Evolutionary conservation across 2,113 vertebrate species (phyloP).

Genomic region (Xenopus borealis): DNA sequence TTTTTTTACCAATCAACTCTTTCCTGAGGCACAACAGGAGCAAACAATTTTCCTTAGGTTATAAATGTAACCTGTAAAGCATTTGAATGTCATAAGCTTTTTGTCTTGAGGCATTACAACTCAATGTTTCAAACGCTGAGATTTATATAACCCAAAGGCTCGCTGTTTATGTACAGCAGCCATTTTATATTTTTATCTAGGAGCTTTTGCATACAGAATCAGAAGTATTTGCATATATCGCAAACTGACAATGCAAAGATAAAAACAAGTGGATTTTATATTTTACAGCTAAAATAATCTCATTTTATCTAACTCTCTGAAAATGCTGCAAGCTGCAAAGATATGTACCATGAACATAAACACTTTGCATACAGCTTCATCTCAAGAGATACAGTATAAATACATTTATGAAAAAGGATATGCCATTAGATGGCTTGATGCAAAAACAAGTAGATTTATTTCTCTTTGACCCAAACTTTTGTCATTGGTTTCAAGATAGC

Average conservation of each 20-base stretch:
- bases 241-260: conserved; percentile 27
- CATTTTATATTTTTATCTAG: conserved; percentile 34
- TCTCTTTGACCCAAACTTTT: too few relatives aligned
- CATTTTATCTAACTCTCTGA: conserved; percentile 18
- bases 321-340: conserved; percentile 13
- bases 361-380: conserved; percentile 42
- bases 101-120: conserved; percentile 42
- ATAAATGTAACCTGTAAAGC: conserved; percentile 45
- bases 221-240: conserved; percentile 31
- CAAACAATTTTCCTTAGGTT: conserved; percentile 45
- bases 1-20: conserved; percentile 32
- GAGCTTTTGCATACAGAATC: conserved; percentile 31
- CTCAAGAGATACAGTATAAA: background rate
- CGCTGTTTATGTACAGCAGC: conserved; percentile 27
- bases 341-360: conserved; percentile 10
- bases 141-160: conserved; percentile 37
- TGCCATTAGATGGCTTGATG: background rate
- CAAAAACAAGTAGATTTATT: background rate
- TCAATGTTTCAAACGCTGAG: conserved; percentile 31
- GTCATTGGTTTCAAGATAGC: too few relatives aligned
- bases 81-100: conserved; percentile 44
- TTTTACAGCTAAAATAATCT: conserved; percentile 9
- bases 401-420: background rate
- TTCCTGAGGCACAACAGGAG: conserved; percentile 35
- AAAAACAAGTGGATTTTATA: conserved; percentile 29